Evolutionary conservation across 2,797 vertebrate species (phyloP), one percentile per base, ranked within the genome.

Genomic region (Vipera latastei): DNA sequence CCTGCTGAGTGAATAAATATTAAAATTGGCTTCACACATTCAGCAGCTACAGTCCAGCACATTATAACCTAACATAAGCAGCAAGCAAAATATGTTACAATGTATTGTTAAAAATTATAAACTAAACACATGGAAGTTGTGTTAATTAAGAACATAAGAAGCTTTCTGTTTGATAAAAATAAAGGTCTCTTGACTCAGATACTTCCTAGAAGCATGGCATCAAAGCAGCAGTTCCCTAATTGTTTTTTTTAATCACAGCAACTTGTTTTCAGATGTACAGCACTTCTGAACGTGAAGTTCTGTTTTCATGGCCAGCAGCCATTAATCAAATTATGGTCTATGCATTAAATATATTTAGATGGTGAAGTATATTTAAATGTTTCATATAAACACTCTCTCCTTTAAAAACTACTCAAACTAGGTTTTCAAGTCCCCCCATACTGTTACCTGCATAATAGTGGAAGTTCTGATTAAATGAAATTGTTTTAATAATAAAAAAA

Each of bases 1-100:
- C 95, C 96, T 48, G 93, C 96, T 95, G 97, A 91, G 96, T 93
- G 95, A 96, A 86, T 89, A 96, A 97, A 96, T 83, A 92, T 57
- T 93, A 96, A 95, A 95, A 93, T 91, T 88, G 93, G 93, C 92
- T 94, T 95, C 91, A 85, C 90, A 89, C 94, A 91, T 89, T 89
- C 94, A 89, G 93, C 22, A 92, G 92, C 87, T 92, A 95, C 88
- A 88, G 91, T 93, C 93, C 92, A 63, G 92, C 28, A 91, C 16
- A 9, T 94, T 89, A 53, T 38, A 86, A 91, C 93, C 90, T 73
- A 94, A 78, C 94, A 93, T 88, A 94, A 93, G 91, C 93, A 93
- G 7, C 92, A 92, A 95, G 89, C 51, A 92, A 38, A 90, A 59
- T 73, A 92, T 20, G 32, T 48, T 91, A 78, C 94, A 90, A 7